Evolutionary conservation across 2,888 invertebrate species (phyloP).

Genomic region (Philereme transversata): DNA sequence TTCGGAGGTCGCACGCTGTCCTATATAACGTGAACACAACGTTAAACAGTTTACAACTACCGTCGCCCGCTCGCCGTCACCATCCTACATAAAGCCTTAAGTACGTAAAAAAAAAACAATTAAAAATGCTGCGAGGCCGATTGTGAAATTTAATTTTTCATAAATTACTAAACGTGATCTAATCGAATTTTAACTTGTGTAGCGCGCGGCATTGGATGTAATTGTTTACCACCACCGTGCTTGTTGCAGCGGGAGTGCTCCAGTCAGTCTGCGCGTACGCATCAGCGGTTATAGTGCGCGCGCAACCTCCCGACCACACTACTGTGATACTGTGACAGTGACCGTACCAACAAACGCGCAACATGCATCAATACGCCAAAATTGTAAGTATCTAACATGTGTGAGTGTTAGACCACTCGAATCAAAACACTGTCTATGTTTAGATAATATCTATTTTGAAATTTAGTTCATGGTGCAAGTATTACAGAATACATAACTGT

Average conservation of each 20-base stretch:
- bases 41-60: slow-evolving; percentile 71
- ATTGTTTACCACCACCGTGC: slow-evolving; percentile 69
- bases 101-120: slow-evolving; percentile 66
- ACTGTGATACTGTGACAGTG: slow-evolving; percentile 72
- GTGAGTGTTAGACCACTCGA: background rate
- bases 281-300: slow-evolving; percentile 62
- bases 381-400: slow-evolving; percentile 65
- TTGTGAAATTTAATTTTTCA: slow-evolving; percentile 47
- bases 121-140: slow-evolving; percentile 43
- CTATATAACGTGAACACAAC: slow-evolving; percentile 76
- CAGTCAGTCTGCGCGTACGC: slow-evolving; percentile 65
- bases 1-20: slow-evolving; percentile 75
- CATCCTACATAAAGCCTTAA: slow-evolving; percentile 58
- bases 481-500: no score
- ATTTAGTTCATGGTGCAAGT: no score
- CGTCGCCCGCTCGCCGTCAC: slow-evolving; percentile 69
- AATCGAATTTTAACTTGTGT: slow-evolving; percentile 42
- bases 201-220: slow-evolving; percentile 56
- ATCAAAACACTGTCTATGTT: background rate
- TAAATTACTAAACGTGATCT: slow-evolving; percentile 56
- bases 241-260: slow-evolving; percentile 68
- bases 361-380: slow-evolving; percentile 72
- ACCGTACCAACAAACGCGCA: slow-evolving; percentile 45
- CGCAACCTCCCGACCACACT: slow-evolving; percentile 48
- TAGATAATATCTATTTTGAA: no score